Percentiles rank a stretch among this genome's conserved stretches.
These are phyloP conservation scores for Lordiphosa mommai DNA, from an alignment of 1,140 invertebrate genomes.

Conservation along the genomic window DNA sequence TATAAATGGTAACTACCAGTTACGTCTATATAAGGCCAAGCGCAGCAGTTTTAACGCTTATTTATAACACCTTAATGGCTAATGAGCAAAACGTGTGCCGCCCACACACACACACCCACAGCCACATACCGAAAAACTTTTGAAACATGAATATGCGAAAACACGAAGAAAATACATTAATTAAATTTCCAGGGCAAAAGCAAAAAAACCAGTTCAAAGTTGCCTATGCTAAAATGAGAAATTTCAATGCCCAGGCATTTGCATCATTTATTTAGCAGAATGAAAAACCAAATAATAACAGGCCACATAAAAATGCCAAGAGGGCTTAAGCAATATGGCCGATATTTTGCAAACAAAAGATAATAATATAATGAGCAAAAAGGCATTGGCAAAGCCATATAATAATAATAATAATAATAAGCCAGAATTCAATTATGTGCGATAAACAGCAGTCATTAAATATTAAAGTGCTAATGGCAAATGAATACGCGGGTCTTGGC, in stretches of 20 bases:
- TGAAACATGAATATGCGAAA: constrained; percentile 73
- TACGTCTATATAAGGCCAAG: constrained; percentile 32
- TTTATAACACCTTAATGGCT: constrained; percentile 71
- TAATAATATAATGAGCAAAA: constrained; percentile 71
- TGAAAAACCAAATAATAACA: constrained; percentile 58
- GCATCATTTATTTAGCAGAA: constrained; percentile 71
- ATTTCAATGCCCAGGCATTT: constrained; percentile 20
- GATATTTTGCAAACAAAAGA: constrained; percentile 69
- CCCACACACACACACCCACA: constrained; percentile 22
- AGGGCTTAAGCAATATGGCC: constrained; percentile 43
- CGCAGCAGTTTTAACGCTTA: constrained; percentile 57
- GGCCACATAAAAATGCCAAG: constrained; percentile 54
- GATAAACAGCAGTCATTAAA: constrained; percentile 74
- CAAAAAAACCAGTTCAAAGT: constrained; percentile 18
- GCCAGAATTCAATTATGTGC: constrained; percentile 65
- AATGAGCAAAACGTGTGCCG: constrained; percentile 72
- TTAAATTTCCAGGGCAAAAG: constrained; percentile 51
- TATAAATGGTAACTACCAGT: constrained; percentile 55
- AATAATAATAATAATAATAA: too few species aligned
- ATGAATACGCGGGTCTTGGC: constrained; percentile 30
- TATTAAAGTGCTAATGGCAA: constrained; percentile 72
- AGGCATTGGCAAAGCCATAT: constrained; percentile 2
- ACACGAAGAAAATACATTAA: constrained; percentile 75
- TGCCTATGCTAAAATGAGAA: background rate
- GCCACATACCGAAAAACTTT: constrained; percentile 20